Conservation (phyloP, 2,888 invertebrate genomes). For the Microctonus brassicae region DNA sequence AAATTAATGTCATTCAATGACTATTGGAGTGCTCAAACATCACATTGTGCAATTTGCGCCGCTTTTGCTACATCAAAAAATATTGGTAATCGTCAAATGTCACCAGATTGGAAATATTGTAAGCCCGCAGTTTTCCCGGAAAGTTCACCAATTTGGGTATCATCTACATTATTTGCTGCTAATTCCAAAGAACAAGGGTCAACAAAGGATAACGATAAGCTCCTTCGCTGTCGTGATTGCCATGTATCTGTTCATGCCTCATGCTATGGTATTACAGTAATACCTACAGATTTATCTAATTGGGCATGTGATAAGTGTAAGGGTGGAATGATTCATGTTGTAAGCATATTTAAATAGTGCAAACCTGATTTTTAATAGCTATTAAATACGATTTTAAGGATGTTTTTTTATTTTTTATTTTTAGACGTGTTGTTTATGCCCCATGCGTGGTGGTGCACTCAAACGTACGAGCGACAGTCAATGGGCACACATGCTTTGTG, state of each 20-base stretch:
- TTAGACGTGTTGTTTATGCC: constrained; percentile 73
- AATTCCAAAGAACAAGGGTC: constrained; percentile 64
- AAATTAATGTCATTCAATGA: constrained; percentile 71
- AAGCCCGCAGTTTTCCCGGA: constrained; percentile 65
- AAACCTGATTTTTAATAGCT: background rate
- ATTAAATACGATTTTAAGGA: background rate
- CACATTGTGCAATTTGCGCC: constrained; percentile 75
- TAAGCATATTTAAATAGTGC: constrained; percentile 48
- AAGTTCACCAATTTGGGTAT: constrained; percentile 67
- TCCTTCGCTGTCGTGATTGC: constrained; percentile 73
- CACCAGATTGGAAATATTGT: constrained; percentile 65
- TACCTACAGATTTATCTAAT: constrained; percentile 60
- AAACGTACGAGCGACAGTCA: constrained; percentile 75
- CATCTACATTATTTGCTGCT: constrained; percentile 63
- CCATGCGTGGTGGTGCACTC: constrained; percentile 75
- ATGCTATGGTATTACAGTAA: constrained; percentile 68
- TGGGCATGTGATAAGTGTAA: constrained; percentile 70
- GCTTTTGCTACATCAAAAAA: constrained; percentile 68
- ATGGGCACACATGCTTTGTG: constrained; percentile 79
- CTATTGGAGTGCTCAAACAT: constrained; percentile 70
- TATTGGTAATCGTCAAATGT: constrained; percentile 60
- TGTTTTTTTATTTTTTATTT: constrained; percentile 35
- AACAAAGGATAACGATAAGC: constrained; percentile 64
- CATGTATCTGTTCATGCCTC: constrained; percentile 74
- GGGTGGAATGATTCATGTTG: constrained; percentile 62